Percentiles rank a stretch among this genome's conserved stretches.
Conservation (phyloP, 2,888 invertebrate species). For the Pristionchus exspectatus region DNA sequence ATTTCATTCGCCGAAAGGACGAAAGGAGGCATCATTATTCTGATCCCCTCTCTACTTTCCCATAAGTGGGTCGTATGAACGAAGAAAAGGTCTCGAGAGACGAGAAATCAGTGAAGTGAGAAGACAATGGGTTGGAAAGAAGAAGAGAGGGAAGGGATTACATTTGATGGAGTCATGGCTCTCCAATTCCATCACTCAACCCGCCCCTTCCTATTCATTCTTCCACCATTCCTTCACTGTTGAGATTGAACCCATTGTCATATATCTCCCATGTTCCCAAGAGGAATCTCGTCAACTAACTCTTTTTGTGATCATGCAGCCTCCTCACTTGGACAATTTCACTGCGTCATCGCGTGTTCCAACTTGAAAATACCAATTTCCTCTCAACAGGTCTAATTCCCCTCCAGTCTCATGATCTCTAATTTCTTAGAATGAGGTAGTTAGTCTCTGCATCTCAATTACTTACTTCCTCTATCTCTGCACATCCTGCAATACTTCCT, state of each 20-base stretch:
- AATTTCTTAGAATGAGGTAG: background rate
- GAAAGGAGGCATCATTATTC: background rate
- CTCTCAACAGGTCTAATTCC: background rate
- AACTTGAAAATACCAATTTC: background rate
- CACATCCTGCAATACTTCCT: background rate
- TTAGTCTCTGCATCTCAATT: background rate
- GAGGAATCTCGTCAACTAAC: constrained; percentile 2
- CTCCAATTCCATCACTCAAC: constrained; percentile 18
- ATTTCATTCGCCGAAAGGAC: background rate
- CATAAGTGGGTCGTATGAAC: background rate
- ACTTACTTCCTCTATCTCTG: background rate
- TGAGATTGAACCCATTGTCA: constrained; percentile 31
- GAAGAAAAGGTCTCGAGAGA: constrained; percentile 14
- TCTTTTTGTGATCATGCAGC: constrained; percentile 20
- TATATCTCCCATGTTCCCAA: background rate
- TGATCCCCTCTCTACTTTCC: constrained; percentile 18
- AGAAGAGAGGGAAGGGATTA: constrained; percentile 15
- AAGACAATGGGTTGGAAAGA: constrained; percentile 36
- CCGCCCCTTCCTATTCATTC: background rate
- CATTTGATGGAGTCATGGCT: constrained; percentile 14
- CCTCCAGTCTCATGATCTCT: background rate
- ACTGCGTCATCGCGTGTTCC: background rate
- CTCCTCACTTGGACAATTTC: background rate
- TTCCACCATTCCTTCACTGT: background rate
- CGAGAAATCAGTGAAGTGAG: constrained; percentile 42